Conservation (phyloP, 1,140 invertebrate genomes). For the Akabosia matsudoensis region DNA sequence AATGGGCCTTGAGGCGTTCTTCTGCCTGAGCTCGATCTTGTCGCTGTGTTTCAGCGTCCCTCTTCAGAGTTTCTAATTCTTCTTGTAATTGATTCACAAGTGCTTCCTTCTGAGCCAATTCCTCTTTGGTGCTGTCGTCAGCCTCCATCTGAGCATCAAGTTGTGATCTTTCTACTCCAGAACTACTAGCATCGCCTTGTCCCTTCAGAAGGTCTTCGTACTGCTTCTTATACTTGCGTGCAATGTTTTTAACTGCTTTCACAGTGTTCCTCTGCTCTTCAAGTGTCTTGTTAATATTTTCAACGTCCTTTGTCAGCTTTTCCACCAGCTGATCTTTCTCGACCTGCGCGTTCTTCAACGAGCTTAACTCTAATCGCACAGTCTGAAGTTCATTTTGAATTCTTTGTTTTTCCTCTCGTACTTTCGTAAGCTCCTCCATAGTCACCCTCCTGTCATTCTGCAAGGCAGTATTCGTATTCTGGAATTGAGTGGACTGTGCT, state of each 20-base stretch:
- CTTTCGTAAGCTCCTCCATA: conserved; percentile 54
- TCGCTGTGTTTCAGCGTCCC: conserved; percentile 68
- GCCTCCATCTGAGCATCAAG: conserved; percentile 52
- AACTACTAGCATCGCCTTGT: conserved; percentile 53
- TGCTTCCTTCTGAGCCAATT: conserved; percentile 48
- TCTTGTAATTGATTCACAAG: conserved; percentile 61
- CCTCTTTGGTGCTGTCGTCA: conserved; percentile 55
- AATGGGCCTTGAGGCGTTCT: conserved; percentile 67
- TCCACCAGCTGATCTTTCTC: conserved; percentile 62
- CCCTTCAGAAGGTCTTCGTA: conserved; percentile 72
- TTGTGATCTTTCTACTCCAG: background rate
- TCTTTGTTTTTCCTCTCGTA: conserved; percentile 54
- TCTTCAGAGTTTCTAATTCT: conserved; percentile 60
- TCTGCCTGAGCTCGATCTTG: conserved; percentile 64
- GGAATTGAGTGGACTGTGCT: background rate
- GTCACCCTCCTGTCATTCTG: conserved; percentile 52
- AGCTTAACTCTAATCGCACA: conserved; percentile 59
- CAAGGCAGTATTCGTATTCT: conserved; percentile 27
- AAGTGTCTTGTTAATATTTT: conserved; percentile 65
- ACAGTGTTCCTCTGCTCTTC: conserved; percentile 52
- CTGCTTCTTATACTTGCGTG: conserved; percentile 85
- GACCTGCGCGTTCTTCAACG: conserved; percentile 55
- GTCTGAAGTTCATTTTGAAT: conserved; percentile 48
- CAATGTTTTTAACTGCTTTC: conserved; percentile 73
- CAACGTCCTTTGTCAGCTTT: conserved; percentile 54